Base-by-base conservation (phyloP, 2,888 invertebrate genomes). In the Nineta flava region DNA sequence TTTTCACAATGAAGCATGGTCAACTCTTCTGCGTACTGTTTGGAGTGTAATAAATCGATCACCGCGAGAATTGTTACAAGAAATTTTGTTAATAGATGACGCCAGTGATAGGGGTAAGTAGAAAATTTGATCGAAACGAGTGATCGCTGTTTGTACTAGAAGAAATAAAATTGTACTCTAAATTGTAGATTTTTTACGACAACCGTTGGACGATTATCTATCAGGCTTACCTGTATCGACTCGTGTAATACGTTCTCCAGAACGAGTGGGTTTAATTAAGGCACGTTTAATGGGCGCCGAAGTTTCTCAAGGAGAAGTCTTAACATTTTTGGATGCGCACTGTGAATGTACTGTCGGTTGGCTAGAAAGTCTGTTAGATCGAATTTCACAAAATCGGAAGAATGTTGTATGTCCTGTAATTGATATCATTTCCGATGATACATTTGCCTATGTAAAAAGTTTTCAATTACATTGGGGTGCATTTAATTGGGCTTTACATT, bases 1-100 rank as follows among this genome's bases (percentile, higher is more conserved):
- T 1, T 97, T 97, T 65, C 97, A 99, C 65, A 99, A 99, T 65
- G 99, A 99, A 69, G 97, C 97, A 0, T 97, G 94, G 93, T 95
- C 96, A 3, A 96, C 97, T 0, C 73, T 99, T 10, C 71, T 97
- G 59, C 74, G 99, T 49, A 97, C 96, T 1, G 84, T 97, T 21
- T 88, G 91, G 74, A 95, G 94, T 59, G 92, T 93, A 41, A 84
- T 97, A 51, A 79, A 85, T 62, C 75, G 95, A 56, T 92, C 96
- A 2, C 94, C 95, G 0, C 65, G 66, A 12, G 62, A 74, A 52
- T 67, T 95, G 41, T 66, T 99, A 10, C 71, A 78, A 57, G 92
- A 93, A 69, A 85, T 93, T 54, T 80, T 93, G 57, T 72, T 93
- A 15, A 87, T 93, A 1, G 93, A 93, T 65, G 93, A 93, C 69